phyloP scores from a whole-genome alignment of 2,888 invertebrate genomes.

The Lycophotia porphyrea region DNA sequence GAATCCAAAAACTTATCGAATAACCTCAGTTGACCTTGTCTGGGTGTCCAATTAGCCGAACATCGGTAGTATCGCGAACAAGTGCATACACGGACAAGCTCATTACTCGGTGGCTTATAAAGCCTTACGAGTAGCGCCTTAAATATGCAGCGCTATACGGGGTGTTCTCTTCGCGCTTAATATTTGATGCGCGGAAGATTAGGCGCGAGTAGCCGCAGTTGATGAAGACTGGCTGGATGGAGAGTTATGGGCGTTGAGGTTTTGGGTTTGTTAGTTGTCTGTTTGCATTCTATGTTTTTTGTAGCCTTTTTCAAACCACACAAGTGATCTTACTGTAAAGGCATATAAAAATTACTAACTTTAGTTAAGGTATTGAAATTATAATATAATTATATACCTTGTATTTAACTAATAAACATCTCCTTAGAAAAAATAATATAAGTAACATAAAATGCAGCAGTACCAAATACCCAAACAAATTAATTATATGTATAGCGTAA shows the following conservation, averaged over 20 bases:
- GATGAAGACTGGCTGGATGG: slow-evolving; percentile 22
- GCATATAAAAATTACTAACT: not conserved
- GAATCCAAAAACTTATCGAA: not conserved
- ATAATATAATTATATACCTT: too few species aligned
- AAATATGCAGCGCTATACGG: slow-evolving; percentile 80
- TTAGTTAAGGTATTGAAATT: not conserved
- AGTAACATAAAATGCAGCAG: too few species aligned
- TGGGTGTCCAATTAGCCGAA: slow-evolving; percentile 40
- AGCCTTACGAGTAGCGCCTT: slow-evolving; percentile 81
- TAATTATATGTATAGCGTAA: too few species aligned
- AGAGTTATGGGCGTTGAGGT: slow-evolving; percentile 7
- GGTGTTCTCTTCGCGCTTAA: slow-evolving; percentile 57
- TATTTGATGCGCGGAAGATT: slow-evolving; percentile 47
- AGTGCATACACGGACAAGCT: slow-evolving; percentile 70
- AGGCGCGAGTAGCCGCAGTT: slow-evolving; percentile 9
- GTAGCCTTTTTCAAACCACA: not conserved
- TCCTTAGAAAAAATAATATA: not conserved
- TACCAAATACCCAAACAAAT: too few species aligned
- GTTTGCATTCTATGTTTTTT: not conserved
- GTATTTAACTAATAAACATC: not conserved
- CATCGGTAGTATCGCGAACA: slow-evolving; percentile 46
- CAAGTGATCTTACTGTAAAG: not conserved
- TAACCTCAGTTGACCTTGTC: slow-evolving; percentile 56
- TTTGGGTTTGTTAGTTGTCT: slow-evolving; percentile 8
- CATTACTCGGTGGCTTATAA: slow-evolving; percentile 79